Percentiles rank a stretch among this genome's conserved stretches.
phyloP scores from a whole-genome alignment of 2,888 invertebrate genomes.

The Itoplectis maculator region DNA sequence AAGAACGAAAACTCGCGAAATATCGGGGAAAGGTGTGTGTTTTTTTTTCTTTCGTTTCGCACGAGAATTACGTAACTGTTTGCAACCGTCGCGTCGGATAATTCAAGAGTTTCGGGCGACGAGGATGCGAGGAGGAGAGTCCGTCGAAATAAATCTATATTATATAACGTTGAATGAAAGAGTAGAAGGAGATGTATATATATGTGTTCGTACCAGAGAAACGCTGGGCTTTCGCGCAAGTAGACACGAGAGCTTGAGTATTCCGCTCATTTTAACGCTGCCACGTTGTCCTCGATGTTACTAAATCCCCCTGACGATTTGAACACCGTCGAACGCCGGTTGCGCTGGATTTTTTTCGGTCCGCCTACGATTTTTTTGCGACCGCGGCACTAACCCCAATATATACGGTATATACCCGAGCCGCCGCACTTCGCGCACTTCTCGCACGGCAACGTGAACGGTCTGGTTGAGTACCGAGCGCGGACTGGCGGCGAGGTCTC shows the following conservation, averaged over 20 bases:
- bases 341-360: slow-evolving; percentile 10
- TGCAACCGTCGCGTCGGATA: slow-evolving; percentile 25
- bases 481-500: slow-evolving; percentile 53
- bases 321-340: not conserved
- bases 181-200: slow-evolving; percentile 12
- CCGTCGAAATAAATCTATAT: slow-evolving; percentile 69
- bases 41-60: not conserved
- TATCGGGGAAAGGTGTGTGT: too few species aligned
- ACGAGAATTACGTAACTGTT: slow-evolving; percentile 57
- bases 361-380: not conserved
- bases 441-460: slow-evolving; percentile 79
- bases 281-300: slow-evolving; percentile 45
- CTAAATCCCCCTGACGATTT: not conserved
- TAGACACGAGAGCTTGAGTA: slow-evolving; percentile 79
- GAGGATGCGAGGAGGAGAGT: not conserved
- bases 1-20: not conserved
- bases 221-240: slow-evolving; percentile 75
- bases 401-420: slow-evolving; percentile 50
- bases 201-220: slow-evolving; percentile 73
- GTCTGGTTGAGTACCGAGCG: slow-evolving; percentile 74
- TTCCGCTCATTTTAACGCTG: slow-evolving; percentile 77
- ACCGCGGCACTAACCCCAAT: slow-evolving; percentile 59
- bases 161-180: slow-evolving; percentile 72
- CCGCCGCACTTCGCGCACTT: slow-evolving; percentile 80
- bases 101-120: not conserved